phyloP scores from a whole-genome alignment of 2,113 vertebrate genomes.

The Numida meleagris region DNA sequence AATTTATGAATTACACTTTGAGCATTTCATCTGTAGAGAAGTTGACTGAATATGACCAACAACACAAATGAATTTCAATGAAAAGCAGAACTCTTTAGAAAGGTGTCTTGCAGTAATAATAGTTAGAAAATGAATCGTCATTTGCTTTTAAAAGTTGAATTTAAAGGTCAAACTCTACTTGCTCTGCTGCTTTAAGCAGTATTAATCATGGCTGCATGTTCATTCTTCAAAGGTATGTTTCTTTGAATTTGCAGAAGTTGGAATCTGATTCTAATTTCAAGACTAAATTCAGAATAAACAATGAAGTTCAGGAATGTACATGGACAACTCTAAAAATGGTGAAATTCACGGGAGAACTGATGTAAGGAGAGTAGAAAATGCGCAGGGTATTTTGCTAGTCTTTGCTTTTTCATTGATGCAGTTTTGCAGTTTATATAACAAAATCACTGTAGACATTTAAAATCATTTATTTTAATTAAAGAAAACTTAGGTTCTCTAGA shows the following conservation, averaged over 20 bases:
- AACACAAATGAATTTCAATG: constrained; percentile 74
- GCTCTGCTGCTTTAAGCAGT: constrained; percentile 22
- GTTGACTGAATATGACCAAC: constrained; percentile 60
- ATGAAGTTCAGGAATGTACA: background rate
- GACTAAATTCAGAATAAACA: background rate
- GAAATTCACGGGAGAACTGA: background rate
- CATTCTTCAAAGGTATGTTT: background rate
- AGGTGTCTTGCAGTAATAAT: too few species aligned
- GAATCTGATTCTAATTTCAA: background rate
- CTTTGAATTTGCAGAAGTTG: background rate
- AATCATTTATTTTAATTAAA: background rate
- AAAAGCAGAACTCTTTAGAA: constrained; percentile 65
- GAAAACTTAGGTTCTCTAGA: background rate
- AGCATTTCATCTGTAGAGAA: constrained; percentile 27
- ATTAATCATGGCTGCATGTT: background rate
- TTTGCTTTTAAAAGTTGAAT: constrained; percentile 40
- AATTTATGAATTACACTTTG: constrained; percentile 65
- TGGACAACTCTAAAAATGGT: background rate
- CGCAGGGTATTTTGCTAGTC: background rate
- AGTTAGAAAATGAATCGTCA: constrained; percentile 35
- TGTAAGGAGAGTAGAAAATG: background rate
- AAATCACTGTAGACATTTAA: background rate
- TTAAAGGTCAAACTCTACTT: constrained; percentile 67
- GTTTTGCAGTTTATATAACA: background rate
- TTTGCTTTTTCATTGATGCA: background rate